Evolutionary conservation across 2,797 vertebrate genomes (phyloP), one percentile per base, ranked within the genome.

Genomic region (Notolepis coatsorum): DNA sequence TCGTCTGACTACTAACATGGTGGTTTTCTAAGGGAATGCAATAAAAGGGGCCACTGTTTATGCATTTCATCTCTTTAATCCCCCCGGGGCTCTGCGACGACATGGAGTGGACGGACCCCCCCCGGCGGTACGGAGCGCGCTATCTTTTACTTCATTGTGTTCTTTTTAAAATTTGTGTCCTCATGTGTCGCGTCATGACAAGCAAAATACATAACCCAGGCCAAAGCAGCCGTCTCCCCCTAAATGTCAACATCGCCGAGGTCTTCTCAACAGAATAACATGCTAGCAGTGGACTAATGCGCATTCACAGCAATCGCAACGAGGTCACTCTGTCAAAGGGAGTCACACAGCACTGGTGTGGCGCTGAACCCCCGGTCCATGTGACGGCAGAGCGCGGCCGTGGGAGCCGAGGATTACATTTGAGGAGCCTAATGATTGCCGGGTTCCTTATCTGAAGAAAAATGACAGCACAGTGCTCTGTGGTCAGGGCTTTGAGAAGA

Each of bases 401-500:
- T n/a, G n/a, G n/a, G n/a, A n/a, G 20, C 35, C 13, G 23, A 9
- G 35, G 39, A 45, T 30, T 9, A 13, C 58, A 63, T 49, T 69
- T 75, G 68, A 69, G 39, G 61, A 37, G 35, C 54, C 28, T 56
- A 66, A 66, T 69, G 61, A 76, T 56, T 18, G 50, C 23, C 70
- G 59, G 51, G 21, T 20, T 61, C 60, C 54, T 17, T 35, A 35
- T 62, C 30, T 27, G 23, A 41, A 31, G 20, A 50, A 9, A 54
- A 64, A 46, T 68, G 61, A n/a, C 56, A 46, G 61, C 53, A 21
- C 43, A 24, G 37, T 5, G 2, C 60, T 55, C 61, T 73, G 37
- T 23, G 35, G 66, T 46, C 48, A 25, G n/a, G 65, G 21, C 46
- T 68, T 58, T 20, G 58, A 67, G 61, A 37, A n/a, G 45, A 24